Evolutionary conservation across 2,797 vertebrate species (phyloP).

Genomic region (Pelodytes ibericus): DNA sequence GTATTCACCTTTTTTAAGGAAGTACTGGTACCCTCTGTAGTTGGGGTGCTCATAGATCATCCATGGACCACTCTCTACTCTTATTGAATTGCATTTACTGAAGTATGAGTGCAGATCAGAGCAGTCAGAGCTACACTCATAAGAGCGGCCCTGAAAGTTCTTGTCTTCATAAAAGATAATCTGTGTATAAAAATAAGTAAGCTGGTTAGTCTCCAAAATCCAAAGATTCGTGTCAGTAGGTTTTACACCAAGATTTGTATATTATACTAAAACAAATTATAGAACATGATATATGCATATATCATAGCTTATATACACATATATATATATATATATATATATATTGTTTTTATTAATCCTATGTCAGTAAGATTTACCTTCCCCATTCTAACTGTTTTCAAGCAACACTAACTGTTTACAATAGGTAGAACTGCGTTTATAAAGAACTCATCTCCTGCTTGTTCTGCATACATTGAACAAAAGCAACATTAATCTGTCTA

Average conservation of each 20-base stretch:
- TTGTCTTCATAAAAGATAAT: constrained; percentile 22
- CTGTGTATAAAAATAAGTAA: constrained; percentile 3
- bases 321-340: neutral
- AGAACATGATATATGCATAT: too few species aligned
- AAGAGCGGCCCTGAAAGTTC: constrained; percentile 24
- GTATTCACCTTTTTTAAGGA: constrained; percentile 10
- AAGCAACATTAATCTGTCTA: constrained; percentile 18
- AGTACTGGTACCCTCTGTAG: constrained; percentile 18
- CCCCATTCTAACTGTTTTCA: constrained; percentile 1
- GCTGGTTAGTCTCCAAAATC: neutral
- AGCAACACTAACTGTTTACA: neutral
- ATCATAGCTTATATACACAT: too few species aligned
- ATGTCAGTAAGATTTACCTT: neutral
- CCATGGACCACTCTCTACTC: constrained; percentile 20
- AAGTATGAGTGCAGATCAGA: constrained; percentile 6
- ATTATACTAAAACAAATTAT: too few species aligned
- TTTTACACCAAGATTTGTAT: neutral
- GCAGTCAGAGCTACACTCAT: constrained; percentile 18
- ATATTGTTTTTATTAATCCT: neutral
- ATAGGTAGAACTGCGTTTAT: neutral
- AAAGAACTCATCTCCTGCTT: constrained; percentile 18
- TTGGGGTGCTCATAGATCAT: constrained; percentile 23
- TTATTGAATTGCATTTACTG: constrained; percentile 15
- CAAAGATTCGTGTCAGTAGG: neutral
- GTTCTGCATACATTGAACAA: constrained; percentile 27